phyloP scores from a whole-genome alignment of 2,113 vertebrate genomes.

The Cyanoramphus novaezelandiae region DNA sequence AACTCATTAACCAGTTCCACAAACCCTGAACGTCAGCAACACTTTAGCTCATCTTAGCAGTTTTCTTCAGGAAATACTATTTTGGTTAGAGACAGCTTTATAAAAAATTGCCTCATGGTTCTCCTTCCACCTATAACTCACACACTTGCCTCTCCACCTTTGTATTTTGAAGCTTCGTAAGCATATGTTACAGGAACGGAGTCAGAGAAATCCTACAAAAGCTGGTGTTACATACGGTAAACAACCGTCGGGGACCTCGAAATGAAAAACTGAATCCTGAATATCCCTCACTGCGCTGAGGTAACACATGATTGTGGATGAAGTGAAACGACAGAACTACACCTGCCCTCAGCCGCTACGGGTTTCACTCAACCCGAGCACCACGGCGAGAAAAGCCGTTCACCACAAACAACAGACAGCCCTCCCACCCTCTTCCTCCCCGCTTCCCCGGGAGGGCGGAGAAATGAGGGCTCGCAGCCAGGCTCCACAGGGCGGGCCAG shows the following conservation, averaged over 20 bases:
- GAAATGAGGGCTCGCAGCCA: neutral
- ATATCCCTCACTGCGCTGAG: neutral
- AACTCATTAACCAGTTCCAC: neutral
- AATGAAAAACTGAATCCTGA: accelerated
- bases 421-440: neutral
- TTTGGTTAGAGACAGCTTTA: neutral
- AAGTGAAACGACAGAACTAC: neutral
- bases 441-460: neutral
- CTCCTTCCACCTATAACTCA: neutral
- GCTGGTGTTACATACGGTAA: accelerated
- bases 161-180: neutral
- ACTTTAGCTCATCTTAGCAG: neutral
- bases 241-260: accelerated
- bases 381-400: neutral
- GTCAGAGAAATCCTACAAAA: neutral
- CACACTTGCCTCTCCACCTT: neutral
- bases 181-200: accelerated
- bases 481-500: neutral
- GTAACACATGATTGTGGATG: neutral
- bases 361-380: neutral
- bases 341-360: neutral
- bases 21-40: neutral
- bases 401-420: neutral
- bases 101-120: neutral
- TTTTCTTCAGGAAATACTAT: neutral